These are phyloP conservation scores for Eledone cirrhosa DNA, from an alignment of 2,888 invertebrate genomes.

Conservation along the genomic window DNA sequence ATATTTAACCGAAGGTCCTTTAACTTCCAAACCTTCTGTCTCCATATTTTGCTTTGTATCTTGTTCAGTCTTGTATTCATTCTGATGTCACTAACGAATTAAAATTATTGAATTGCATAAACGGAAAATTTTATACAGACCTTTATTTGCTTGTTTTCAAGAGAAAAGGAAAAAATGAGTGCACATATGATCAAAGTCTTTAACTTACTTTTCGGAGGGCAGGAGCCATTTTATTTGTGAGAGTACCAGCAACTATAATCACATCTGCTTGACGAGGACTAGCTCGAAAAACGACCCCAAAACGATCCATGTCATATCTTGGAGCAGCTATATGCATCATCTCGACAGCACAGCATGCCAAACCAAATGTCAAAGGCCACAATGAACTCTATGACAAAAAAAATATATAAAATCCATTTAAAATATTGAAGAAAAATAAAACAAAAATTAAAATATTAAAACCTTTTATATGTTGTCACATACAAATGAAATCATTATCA, in stretches of 20 bases:
- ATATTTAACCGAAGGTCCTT: too few relatives aligned
- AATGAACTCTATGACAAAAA: conserved; percentile 77
- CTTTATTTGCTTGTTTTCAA: too few relatives aligned
- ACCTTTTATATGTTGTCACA: background rate
- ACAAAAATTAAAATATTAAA: too few relatives aligned
- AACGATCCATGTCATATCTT: conserved; percentile 98
- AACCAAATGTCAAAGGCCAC: conserved; percentile 98
- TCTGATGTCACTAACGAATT: too few relatives aligned
- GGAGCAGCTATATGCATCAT: conserved; percentile 99
- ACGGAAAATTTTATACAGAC: too few relatives aligned
- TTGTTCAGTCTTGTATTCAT: too few relatives aligned
- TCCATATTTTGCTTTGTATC: too few relatives aligned
- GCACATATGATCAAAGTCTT: background rate
- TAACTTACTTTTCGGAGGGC: conserved; percentile 82
- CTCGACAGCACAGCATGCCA: conserved; percentile 98
- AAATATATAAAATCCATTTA: conserved; percentile 5
- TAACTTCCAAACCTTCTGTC: too few relatives aligned
- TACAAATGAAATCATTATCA: background rate
- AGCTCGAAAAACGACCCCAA: conserved; percentile 97
- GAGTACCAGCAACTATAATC: conserved; percentile 97
- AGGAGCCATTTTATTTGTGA: conserved; percentile 99
- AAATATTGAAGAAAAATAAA: background rate
- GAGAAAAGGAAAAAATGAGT: too few relatives aligned
- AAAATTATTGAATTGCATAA: too few relatives aligned
- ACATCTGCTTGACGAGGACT: conserved; percentile 96